Conservation (phyloP, 30 jellyfish, hydroid and myxozoan genomes). For the Catostylus mosaicus region DNA sequence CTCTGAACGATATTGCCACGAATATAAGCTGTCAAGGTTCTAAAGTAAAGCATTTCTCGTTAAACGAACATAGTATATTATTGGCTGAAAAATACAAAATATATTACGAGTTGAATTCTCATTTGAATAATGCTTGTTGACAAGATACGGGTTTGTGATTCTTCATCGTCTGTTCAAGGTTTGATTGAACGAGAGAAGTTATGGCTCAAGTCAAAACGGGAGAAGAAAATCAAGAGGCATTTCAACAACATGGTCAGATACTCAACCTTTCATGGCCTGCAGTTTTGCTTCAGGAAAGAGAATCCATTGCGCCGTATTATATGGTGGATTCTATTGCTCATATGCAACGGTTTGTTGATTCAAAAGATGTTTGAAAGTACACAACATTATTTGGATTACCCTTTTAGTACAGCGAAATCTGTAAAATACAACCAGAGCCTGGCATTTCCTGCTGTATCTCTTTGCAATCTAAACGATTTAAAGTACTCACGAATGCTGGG, state of each 20-base stretch:
- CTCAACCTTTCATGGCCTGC: constrained; percentile 91
- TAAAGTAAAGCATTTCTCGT: no score
- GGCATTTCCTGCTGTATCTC: constrained; percentile 92
- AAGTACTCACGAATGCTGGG: constrained; percentile 72
- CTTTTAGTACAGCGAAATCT: constrained; percentile 80
- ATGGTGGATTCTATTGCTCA: constrained; percentile 67
- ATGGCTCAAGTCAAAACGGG: constrained; percentile 49
- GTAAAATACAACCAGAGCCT: constrained; percentile 42
- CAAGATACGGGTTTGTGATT: constrained; percentile 9
- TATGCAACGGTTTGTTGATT: constrained; percentile 67
- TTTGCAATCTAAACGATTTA: constrained; percentile 88
- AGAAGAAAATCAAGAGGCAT: constrained; percentile 56
- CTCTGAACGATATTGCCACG: no score
- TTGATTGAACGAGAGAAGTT: constrained; percentile 42
- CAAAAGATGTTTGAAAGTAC: constrained; percentile 88
- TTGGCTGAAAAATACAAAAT: no score
- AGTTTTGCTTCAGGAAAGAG: constrained; percentile 76
- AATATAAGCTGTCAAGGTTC: no score
- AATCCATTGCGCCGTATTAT: constrained; percentile 72
- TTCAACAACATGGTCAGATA: constrained; percentile 52
- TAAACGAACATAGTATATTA: no score
- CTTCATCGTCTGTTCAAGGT: constrained; percentile 32
- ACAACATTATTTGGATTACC: constrained; percentile 64
- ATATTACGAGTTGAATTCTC: neutral
- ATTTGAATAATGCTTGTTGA: neutral